Conservation (phyloP, 2,888 invertebrate species). For the Platypus cylindrus region DNA sequence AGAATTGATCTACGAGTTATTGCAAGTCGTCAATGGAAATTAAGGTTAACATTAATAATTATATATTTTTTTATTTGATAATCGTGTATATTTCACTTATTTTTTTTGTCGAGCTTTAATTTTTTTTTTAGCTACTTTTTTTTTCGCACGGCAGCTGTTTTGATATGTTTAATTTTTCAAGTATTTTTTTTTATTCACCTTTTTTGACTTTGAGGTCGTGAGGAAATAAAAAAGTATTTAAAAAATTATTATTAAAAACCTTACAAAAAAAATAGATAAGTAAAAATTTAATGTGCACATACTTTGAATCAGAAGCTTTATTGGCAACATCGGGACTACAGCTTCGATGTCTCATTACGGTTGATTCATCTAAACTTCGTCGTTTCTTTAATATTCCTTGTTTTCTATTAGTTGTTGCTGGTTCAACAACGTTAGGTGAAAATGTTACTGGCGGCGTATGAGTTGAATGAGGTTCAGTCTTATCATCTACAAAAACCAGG, state of each 20-base stretch:
- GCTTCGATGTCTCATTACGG: slow-evolving; percentile 53
- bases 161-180: no score
- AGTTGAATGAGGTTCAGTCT: slow-evolving; percentile 29
- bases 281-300: no score
- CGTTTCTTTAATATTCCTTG: slow-evolving; percentile 77
- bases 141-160: no score
- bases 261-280: background rate
- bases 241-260: background rate
- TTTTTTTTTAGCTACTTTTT: no score
- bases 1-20: slow-evolving; percentile 50
- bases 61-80: no score
- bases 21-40: no score
- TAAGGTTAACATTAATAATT: no score
- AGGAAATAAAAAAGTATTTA: no score
- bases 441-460: slow-evolving; percentile 65
- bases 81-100: no score
- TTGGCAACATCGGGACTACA: slow-evolving; percentile 58
- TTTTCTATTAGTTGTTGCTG: slow-evolving; percentile 46
- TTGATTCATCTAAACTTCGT: slow-evolving; percentile 68
- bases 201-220: no score
- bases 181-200: no score
- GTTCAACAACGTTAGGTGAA: slow-evolving; percentile 61
- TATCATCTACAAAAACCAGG: slow-evolving; percentile 29
- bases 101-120: no score
- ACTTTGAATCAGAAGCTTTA: slow-evolving; percentile 25